phyloP scores from a whole-genome alignment of 64 coral and sea anemone genomes.

The Acropora yongei region DNA sequence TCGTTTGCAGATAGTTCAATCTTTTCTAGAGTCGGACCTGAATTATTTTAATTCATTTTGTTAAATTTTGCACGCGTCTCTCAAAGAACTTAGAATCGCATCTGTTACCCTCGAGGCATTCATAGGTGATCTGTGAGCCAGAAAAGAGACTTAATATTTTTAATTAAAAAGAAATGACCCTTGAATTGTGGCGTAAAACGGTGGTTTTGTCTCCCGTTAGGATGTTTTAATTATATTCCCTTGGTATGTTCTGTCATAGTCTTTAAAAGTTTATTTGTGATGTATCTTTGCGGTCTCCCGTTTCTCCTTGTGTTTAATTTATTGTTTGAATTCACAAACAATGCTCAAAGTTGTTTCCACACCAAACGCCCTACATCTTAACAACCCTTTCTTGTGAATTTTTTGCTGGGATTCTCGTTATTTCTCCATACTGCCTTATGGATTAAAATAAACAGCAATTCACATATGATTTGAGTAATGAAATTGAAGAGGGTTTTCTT shows the following conservation, averaged over 20 bases:
- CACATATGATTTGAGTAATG: too few species aligned
- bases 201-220: not conserved
- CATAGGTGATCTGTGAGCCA: not conserved
- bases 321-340: too few species aligned
- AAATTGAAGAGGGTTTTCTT: too few species aligned
- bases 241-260: not conserved
- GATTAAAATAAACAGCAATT: too few species aligned
- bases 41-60: too few species aligned
- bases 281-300: not conserved
- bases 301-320: too few species aligned
- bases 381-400: not conserved
- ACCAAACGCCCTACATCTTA: not conserved
- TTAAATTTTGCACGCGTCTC: not conserved
- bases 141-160: not conserved
- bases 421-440: too few species aligned
- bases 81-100: not conserved
- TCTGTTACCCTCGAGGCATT: not conserved
- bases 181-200: not conserved
- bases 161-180: constrained; percentile 20
- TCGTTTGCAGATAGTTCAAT: too few species aligned
- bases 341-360: not conserved
- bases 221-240: not conserved
- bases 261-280: not conserved
- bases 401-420: too few species aligned
- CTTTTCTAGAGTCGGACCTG: too few species aligned